These are phyloP conservation scores for Paramormyrops kingsleyae DNA, from an alignment of 2,113 vertebrate species.

Conservation along the genomic window DNA sequence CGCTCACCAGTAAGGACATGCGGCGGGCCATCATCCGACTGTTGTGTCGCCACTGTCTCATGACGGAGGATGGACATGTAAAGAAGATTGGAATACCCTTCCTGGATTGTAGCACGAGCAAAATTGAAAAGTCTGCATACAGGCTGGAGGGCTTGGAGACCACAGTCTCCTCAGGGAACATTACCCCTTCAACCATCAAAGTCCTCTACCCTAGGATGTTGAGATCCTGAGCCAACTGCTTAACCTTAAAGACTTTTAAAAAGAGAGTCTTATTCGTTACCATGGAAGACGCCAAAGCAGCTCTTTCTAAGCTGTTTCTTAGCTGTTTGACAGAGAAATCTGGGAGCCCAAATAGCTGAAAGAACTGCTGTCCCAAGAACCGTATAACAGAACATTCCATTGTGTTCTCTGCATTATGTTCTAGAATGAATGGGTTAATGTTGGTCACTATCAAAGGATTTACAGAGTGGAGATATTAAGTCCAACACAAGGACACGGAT, in stretches of 20 bases:
- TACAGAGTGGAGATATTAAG: not conserved
- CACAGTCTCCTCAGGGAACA: conserved; percentile 63
- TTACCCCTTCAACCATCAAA: conserved; percentile 54
- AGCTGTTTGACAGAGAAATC: not conserved
- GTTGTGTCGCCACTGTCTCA: conserved; percentile 63
- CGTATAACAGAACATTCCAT: not conserved
- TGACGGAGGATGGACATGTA: conserved; percentile 48
- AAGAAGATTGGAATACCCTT: conserved; percentile 62
- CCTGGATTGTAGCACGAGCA: conserved; percentile 71
- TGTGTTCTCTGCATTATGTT: not conserved
- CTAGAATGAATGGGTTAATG: not conserved
- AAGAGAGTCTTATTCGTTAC: not conserved
- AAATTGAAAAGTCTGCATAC: conserved; percentile 61
- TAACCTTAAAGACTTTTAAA: not conserved
- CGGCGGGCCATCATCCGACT: conserved; percentile 71
- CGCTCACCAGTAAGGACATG: conserved; percentile 79
- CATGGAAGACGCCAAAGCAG: not conserved
- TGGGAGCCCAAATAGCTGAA: not conserved
- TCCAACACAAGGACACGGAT: not conserved
- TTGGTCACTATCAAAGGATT: not conserved
- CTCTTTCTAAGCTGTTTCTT: not conserved
- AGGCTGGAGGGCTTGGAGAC: conserved; percentile 60
- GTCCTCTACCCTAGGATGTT: conserved; percentile 52
- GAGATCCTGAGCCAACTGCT: conserved; percentile 42
- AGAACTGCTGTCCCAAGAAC: not conserved